Evolutionary conservation across 2,113 vertebrate species (phyloP).

Genomic region (Pleuronectes platessa): DNA sequence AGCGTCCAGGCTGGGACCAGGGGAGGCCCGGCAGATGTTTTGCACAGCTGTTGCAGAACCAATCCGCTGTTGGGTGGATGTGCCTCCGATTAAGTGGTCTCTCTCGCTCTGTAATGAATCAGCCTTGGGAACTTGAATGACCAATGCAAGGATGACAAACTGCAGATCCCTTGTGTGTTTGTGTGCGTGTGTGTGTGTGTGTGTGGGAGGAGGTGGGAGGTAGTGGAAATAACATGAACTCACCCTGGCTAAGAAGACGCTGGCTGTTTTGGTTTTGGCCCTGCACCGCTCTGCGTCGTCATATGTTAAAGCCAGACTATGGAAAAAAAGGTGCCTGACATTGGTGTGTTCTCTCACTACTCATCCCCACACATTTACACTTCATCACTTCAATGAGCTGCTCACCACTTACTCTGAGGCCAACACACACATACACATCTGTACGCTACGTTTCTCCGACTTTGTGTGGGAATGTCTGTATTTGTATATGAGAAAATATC

Average conservation of each 20-base stretch:
- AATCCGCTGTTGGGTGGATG: constrained; percentile 60
- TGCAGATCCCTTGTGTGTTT: constrained; percentile 36
- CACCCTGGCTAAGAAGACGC: constrained; percentile 34
- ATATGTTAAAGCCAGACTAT: background rate
- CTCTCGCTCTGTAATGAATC: constrained; percentile 60
- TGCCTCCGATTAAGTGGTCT: constrained; percentile 51
- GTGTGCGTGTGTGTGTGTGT: constrained; percentile 30
- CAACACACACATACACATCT: constrained; percentile 34
- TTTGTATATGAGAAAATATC: constrained; percentile 58
- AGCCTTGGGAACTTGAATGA: constrained; percentile 65
- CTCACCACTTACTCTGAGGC: constrained; percentile 18
- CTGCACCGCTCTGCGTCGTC: background rate
- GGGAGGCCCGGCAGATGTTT: constrained; percentile 69
- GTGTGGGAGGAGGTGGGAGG: constrained; percentile 38
- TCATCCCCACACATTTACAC: constrained; percentile 13
- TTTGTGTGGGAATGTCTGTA: constrained; percentile 5
- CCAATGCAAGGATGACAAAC: constrained; percentile 42
- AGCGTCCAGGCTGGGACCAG: constrained; percentile 40
- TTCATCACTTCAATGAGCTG: constrained; percentile 9
- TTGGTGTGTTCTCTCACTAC: constrained; percentile 20
- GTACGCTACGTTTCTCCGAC: constrained; percentile 13
- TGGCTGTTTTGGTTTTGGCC: constrained; percentile 36
- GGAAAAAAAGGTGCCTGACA: constrained; percentile 26
- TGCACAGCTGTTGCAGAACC: constrained; percentile 73
- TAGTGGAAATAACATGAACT: constrained; percentile 64